Evolutionary conservation across 2,797 vertebrate species (phyloP), one percentile per base, ranked within the genome.

Genomic region (Anabas testudineus): DNA sequence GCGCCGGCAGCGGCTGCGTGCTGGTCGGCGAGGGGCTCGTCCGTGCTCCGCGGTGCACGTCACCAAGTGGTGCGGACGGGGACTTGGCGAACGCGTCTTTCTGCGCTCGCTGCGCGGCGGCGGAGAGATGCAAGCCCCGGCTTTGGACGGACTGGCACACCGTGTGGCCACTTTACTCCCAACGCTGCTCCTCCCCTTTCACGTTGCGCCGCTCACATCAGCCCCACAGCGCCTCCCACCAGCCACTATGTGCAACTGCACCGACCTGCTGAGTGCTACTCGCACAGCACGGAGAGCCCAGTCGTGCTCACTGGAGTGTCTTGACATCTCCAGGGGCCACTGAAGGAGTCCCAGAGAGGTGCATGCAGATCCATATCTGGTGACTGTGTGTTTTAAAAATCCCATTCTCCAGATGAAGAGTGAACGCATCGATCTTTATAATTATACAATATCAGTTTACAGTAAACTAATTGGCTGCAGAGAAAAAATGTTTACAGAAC

Each of bases 131-230:
- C 69, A 78, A 82, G 86, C 87, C 82, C 79, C 86, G 81, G 91
- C 88, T 70, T n/a, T 52, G 84, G 88, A 86, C 73, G 52, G 78
- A 84, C 87, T 87, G 90, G 77, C 89, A 87, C 88, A 80, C 90
- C 82, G 91, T 92, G 92, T 89, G 88, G 91, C 85, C 92, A 94
- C 94, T 94, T 94, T 91, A 92, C 90, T 92, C 88, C 83, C 65
- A 82, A 80, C 71, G 74, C 88, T 46, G 92, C 94, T 92, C 94
- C 94, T 91, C 94, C 94, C 92, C 89, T 93, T 91, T 74, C 76
- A 73, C 82, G 80, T 46, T 73, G 76, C 67, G 62, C 66, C 16
- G 68, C 55, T 19, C 82, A 81, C 64, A 45, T 74, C 43, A 79
- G 91, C 88, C 80, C 81, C 80, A 59, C 88, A 88, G 93, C 91